Percentiles rank a stretch among this genome's conserved stretches.
Evolutionary conservation across 2,888 invertebrate genomes (phyloP).

Genomic region (Trypoxylon attenuatum): DNA sequence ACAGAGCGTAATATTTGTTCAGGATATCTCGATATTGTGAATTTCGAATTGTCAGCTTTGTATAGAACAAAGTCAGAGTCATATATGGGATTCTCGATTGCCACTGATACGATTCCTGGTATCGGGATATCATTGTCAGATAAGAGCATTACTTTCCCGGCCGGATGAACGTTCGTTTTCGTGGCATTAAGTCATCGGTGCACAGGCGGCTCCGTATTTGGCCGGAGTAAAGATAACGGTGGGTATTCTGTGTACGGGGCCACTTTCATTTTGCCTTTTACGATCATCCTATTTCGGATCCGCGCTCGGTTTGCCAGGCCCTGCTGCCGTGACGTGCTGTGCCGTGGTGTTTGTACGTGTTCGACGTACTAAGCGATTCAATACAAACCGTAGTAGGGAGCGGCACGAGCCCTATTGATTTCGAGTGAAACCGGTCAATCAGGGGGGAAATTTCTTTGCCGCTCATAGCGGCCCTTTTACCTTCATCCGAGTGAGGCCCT

Average conservation of each 20-base stretch:
- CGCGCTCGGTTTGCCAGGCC: neutral
- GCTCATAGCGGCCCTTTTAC: slow-evolving; percentile 33
- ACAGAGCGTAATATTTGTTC: no score
- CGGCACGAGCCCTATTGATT: slow-evolving; percentile 51
- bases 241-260: no score
- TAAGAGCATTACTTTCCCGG: no score
- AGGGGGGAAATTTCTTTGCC: slow-evolving; percentile 40
- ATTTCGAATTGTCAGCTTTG: no score
- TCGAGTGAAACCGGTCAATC: slow-evolving; percentile 50
- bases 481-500: neutral
- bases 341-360: slow-evolving; percentile 37
- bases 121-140: no score
- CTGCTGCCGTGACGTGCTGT: no score
- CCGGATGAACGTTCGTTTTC: no score
- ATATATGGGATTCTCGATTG: no score
- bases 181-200: neutral
- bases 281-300: neutral
- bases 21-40: no score
- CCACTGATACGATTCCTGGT: no score
- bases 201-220: neutral
- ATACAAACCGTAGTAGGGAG: slow-evolving; percentile 39
- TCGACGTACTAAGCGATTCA: slow-evolving; percentile 33
- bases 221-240: slow-evolving; percentile 14
- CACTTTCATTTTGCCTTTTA: slow-evolving; percentile 12
- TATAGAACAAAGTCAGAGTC: no score